Evolutionary conservation across 2,888 invertebrate genomes (phyloP).

Genomic region (Lepidonotus clava): DNA sequence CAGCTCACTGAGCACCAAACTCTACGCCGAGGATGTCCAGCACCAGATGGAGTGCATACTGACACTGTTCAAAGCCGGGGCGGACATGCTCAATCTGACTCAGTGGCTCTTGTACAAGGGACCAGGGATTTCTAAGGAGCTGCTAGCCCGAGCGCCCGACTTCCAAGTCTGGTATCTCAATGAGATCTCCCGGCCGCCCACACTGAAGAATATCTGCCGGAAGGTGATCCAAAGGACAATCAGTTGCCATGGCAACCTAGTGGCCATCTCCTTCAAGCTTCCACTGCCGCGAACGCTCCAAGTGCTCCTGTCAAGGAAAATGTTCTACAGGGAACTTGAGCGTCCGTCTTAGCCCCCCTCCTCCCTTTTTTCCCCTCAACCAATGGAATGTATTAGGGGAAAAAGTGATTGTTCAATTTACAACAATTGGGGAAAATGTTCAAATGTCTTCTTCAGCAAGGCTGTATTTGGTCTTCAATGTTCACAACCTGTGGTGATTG

Average conservation of each 20-base stretch:
- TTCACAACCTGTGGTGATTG: no score
- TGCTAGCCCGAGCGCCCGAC: slow-evolving; percentile 70
- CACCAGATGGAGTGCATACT: slow-evolving; percentile 78
- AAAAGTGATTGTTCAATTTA: no score
- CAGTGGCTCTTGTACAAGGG: slow-evolving; percentile 80
- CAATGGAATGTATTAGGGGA: no score
- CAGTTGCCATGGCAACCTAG: slow-evolving; percentile 68
- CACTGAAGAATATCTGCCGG: slow-evolving; percentile 79
- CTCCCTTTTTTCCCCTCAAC: no score
- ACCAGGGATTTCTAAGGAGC: slow-evolving; percentile 73
- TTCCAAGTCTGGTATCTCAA: slow-evolving; percentile 74
- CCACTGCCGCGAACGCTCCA: slow-evolving; percentile 78
- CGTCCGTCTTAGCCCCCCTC: slow-evolving; percentile 15
- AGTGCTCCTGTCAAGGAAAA: slow-evolving; percentile 74
- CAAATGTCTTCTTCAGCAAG: no score
- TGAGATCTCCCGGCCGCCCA: slow-evolving; percentile 75
- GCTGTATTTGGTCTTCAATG: no score
- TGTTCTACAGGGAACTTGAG: slow-evolving; percentile 71
- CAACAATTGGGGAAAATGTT: no score
- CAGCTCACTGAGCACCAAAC: slow-evolving; percentile 77
- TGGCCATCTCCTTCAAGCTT: slow-evolving; percentile 72
- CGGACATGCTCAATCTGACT: slow-evolving; percentile 80
- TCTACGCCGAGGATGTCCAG: slow-evolving; percentile 79
- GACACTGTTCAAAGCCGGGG: slow-evolving; percentile 76
- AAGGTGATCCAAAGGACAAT: slow-evolving; percentile 78